phyloP scores from a whole-genome alignment of 2,888 invertebrate species.

The Octonoba sinensis region DNA sequence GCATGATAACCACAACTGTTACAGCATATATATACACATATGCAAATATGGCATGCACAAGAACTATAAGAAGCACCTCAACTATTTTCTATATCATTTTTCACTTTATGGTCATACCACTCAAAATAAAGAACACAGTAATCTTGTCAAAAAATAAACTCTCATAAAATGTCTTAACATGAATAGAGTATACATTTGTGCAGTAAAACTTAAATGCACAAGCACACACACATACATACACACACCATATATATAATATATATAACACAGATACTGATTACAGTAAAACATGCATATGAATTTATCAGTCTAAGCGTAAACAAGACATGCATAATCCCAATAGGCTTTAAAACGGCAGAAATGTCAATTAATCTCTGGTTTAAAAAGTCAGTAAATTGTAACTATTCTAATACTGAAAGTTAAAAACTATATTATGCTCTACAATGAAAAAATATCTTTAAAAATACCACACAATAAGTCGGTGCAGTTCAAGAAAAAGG shows the following conservation, averaged over 20 bases:
- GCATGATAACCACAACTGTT: constrained; percentile 40
- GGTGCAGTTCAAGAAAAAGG: too few species aligned
- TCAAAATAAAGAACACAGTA: constrained; percentile 59
- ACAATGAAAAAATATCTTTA: too few species aligned
- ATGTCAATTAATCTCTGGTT: background rate
- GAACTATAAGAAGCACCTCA: constrained; percentile 60
- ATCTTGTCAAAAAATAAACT: constrained; percentile 62
- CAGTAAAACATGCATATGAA: constrained; percentile 38
- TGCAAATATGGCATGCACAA: constrained; percentile 59
- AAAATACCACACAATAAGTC: too few species aligned
- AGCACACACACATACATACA: constrained; percentile 17
- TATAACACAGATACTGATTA: constrained; percentile 25
- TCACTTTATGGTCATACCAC: constrained; percentile 49
- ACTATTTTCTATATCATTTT: constrained; percentile 35
- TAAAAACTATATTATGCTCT: background rate
- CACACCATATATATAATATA: constrained; percentile 9
- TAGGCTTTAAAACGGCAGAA: background rate
- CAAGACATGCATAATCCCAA: constrained; percentile 3
- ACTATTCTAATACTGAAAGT: too few species aligned
- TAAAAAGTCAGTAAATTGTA: background rate
- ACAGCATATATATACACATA: constrained; percentile 39
- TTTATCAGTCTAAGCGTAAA: background rate
- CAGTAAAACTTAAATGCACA: constrained; percentile 52
- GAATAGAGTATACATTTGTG: constrained; percentile 60
- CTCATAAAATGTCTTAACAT: constrained; percentile 60